phyloP scores from a whole-genome alignment of 1,140 invertebrate genomes.

The Potamilus streckersoni region DNA sequence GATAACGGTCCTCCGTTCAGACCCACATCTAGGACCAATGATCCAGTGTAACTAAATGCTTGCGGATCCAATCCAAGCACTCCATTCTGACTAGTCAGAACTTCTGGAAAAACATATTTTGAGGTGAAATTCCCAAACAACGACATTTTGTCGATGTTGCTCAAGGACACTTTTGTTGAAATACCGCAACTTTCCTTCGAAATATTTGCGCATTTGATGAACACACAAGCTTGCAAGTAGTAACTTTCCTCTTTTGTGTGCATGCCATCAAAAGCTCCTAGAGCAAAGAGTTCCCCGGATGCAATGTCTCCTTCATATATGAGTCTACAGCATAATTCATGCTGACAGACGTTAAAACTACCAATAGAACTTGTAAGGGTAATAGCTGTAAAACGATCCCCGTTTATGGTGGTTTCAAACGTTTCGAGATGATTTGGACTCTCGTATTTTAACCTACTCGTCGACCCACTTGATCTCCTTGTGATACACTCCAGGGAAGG shows the following conservation, averaged over 20 bases:
- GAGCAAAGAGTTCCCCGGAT: conserved; percentile 32
- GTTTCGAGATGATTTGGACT: not conserved
- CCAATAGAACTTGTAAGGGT: conserved; percentile 12
- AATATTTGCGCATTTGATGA: conserved; percentile 43
- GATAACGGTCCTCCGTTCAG: too few relatives aligned
- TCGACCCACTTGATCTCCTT: not conserved
- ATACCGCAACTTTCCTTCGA: conserved; percentile 32
- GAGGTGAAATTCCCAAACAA: too few relatives aligned
- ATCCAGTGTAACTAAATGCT: too few relatives aligned
- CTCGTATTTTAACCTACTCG: not conserved
- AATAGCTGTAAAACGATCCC: conserved; percentile 39
- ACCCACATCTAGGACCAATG: too few relatives aligned
- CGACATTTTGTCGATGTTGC: too few relatives aligned
- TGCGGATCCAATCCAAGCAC: too few relatives aligned
- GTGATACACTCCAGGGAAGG: not conserved
- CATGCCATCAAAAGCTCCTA: conserved; percentile 52
- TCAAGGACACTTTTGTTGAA: conserved; percentile 19
- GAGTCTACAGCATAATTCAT: conserved; percentile 39
- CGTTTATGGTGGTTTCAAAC: conserved; percentile 1
- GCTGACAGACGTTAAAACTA: conserved; percentile 29
- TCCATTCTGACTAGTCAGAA: too few relatives aligned
- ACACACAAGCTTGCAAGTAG: conserved; percentile 51
- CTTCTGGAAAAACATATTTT: too few relatives aligned
- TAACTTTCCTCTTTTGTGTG: conserved; percentile 39
- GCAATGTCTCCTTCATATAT: conserved; percentile 15